Evolutionary conservation across 2,113 vertebrate genomes (phyloP).

Genomic region (Piprites chloris): DNA sequence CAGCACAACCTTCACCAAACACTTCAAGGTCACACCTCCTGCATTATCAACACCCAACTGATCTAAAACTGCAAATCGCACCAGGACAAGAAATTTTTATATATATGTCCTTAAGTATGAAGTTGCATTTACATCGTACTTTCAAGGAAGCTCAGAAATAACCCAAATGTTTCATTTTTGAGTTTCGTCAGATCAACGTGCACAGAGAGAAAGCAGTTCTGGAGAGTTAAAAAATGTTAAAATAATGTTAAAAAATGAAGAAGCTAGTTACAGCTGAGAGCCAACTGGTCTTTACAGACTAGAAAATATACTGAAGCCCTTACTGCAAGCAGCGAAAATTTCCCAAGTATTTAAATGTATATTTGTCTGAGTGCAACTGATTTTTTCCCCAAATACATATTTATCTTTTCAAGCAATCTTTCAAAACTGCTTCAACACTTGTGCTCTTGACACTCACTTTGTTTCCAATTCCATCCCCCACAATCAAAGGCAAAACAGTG

Average conservation of each 20-base stretch:
- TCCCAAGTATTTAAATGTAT: background rate
- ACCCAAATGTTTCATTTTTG: background rate
- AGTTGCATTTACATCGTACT: background rate
- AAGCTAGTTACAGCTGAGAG: background rate
- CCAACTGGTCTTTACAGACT: background rate
- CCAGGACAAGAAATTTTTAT: fast-evolving
- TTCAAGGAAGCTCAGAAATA: background rate
- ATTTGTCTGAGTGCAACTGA: background rate
- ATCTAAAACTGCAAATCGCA: background rate
- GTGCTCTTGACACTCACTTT: background rate
- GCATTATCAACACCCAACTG: background rate
- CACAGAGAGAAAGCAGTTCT: background rate
- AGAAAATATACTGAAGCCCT: background rate
- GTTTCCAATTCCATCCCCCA: background rate
- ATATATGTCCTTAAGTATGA: fast-evolving
- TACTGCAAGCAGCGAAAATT: background rate
- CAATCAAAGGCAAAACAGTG: background rate
- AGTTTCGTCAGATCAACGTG: background rate
- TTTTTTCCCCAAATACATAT: background rate
- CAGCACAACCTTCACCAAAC: background rate
- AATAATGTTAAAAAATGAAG: background rate
- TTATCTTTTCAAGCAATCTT: background rate
- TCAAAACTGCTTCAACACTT: background rate
- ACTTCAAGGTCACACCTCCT: background rate
- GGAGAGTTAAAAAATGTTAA: background rate